phyloP scores from a whole-genome alignment of 2,797 vertebrate genomes.

The Phylloscopus collybita region DNA sequence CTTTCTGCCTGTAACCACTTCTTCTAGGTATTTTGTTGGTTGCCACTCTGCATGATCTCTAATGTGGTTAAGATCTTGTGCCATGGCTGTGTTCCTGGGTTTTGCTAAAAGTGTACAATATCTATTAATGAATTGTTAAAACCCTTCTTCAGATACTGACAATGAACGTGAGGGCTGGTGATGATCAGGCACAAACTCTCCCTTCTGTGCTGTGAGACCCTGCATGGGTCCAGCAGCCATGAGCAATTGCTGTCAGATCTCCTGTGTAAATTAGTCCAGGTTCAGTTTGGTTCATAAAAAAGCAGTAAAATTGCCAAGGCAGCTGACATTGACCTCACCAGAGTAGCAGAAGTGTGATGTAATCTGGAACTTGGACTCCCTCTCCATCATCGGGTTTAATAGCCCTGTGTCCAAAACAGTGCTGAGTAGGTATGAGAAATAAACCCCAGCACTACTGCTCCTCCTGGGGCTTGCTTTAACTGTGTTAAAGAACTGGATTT shows the following conservation, averaged over 20 bases:
- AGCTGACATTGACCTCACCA: neutral
- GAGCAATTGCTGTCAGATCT: neutral
- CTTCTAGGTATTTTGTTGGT: neutral
- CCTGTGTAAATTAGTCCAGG: neutral
- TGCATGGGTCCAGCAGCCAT: neutral
- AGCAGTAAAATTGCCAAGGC: neutral
- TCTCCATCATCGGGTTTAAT: neutral
- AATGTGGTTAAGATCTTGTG: neutral
- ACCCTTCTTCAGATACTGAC: neutral
- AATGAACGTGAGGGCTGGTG: neutral
- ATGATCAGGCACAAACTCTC: neutral
- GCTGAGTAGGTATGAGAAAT: neutral
- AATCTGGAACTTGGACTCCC: neutral
- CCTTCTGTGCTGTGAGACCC: neutral
- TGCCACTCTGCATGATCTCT: neutral
- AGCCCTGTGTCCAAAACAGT: neutral
- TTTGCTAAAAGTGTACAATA: neutral
- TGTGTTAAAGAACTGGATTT: neutral
- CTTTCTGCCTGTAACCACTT: neutral
- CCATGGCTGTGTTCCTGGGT: neutral
- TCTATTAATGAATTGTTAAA: neutral
- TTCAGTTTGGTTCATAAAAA: neutral
- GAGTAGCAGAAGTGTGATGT: neutral
- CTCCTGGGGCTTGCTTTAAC: neutral
- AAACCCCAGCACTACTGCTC: neutral